A percentile compares a stretch with the other conserved stretches of the same genome.
Conservation (phyloP, 2,113 vertebrate genomes). For the Caranx ignobilis region DNA sequence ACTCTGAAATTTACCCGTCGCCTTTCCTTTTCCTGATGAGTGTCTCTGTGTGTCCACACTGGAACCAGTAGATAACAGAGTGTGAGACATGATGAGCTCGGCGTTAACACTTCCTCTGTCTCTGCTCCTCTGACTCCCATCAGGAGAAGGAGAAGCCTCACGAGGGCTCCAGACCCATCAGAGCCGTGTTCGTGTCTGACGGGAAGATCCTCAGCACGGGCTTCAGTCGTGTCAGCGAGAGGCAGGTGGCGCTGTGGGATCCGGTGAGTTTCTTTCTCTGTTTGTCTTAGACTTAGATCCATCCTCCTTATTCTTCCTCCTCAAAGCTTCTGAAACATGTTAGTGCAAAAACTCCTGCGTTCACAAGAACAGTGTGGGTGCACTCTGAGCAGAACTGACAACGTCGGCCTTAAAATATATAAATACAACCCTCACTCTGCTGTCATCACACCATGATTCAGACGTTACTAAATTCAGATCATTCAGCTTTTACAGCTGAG, state of each 20-base stretch:
- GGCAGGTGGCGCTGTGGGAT: constrained; percentile 95
- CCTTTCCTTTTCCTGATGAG: no score
- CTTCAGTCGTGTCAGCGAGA: constrained; percentile 93
- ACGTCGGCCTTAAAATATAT: no score
- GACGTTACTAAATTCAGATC: background rate
- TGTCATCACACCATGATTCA: background rate
- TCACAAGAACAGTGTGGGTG: background rate
- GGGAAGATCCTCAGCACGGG: constrained; percentile 91
- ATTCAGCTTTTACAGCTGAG: background rate
- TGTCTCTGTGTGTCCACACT: no score
- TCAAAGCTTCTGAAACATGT: background rate
- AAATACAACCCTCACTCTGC: background rate
- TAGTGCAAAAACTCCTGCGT: no score
- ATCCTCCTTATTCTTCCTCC: background rate
- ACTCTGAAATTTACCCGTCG: no score
- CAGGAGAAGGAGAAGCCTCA: constrained; percentile 92
- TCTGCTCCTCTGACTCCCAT: constrained; percentile 7
- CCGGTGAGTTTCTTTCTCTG: constrained; percentile 79
- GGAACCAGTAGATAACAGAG: no score
- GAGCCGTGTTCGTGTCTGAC: constrained; percentile 85
- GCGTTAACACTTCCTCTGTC: background rate
- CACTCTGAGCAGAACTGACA: no score
- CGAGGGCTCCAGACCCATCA: constrained; percentile 88
- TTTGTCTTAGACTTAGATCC: background rate
- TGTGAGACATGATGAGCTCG: no score